A percentile compares a stretch with the other conserved stretches of the same genome.
Conservation (phyloP, 2,113 vertebrate species). For the Poeciliopsis retropinna region DNA sequence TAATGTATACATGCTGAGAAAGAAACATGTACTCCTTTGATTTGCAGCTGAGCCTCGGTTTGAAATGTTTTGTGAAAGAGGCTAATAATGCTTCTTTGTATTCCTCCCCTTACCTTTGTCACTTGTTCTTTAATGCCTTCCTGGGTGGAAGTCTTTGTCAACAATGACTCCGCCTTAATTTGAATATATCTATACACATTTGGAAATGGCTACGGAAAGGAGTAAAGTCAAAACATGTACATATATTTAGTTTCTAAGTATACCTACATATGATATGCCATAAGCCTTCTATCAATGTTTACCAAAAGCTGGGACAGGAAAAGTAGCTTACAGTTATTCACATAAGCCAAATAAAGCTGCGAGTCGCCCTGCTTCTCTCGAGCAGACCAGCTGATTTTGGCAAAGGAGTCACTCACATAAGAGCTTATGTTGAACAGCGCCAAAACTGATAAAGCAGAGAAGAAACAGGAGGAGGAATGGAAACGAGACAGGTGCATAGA, state of each 20-base stretch:
- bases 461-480: conserved; percentile 45
- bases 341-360: conserved; percentile 81
- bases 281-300: conserved; percentile 35
- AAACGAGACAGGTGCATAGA: conserved; percentile 55
- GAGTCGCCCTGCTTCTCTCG: conserved; percentile 69
- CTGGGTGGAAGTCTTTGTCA: conserved; percentile 8
- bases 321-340: conserved; percentile 82
- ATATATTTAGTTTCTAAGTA: conserved; percentile 37
- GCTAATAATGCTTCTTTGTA: neutral
- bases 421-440: conserved; percentile 80
- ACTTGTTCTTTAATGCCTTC: conserved; percentile 90
- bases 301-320: conserved; percentile 39
- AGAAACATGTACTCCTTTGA: no score
- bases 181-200: conserved; percentile 14
- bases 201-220: conserved; percentile 7
- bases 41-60: no score
- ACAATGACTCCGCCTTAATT: conserved; percentile 10
- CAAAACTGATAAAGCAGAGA: conserved; percentile 74
- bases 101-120: conserved; percentile 88
- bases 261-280: conserved; percentile 33
- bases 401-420: conserved; percentile 81
- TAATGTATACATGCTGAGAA: no score
- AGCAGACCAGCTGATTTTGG: conserved; percentile 83
- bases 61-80: no score
- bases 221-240: conserved; percentile 12